phyloP scores from a whole-genome alignment of 2,797 vertebrate species.

The Platyrinchus mystaceus region DNA sequence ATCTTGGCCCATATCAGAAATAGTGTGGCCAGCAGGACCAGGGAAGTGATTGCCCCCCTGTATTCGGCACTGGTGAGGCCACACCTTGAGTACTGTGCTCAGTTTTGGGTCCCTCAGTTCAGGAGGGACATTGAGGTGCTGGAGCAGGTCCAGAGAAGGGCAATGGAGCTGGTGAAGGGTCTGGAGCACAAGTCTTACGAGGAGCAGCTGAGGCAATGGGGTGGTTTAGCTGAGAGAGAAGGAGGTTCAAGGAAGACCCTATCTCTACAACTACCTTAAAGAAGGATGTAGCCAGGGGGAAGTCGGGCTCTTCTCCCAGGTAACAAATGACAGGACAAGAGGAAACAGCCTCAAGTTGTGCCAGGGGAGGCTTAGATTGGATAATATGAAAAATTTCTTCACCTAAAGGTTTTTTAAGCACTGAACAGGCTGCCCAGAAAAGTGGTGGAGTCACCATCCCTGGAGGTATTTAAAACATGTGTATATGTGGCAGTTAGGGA shows the following conservation, averaged over 20 bases:
- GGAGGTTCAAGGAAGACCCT: neutral
- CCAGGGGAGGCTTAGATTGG: neutral
- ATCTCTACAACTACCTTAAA: neutral
- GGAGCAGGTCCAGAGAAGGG: neutral
- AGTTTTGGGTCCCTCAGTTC: neutral
- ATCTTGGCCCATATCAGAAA: rapidly evolving
- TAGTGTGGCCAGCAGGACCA: neutral
- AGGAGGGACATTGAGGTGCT: neutral
- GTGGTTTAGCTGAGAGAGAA: neutral
- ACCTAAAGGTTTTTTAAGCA: neutral
- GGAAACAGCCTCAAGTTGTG: neutral
- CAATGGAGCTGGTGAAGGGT: neutral
- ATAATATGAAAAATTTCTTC: neutral
- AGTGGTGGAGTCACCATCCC: neutral
- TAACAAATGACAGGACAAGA: neutral
- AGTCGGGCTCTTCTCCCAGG: rapidly evolving
- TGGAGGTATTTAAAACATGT: neutral
- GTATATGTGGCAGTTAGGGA: neutral
- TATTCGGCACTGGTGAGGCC: neutral
- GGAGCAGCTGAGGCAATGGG: neutral
- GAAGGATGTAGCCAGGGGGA: neutral
- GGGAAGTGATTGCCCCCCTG: neutral
- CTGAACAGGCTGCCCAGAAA: neutral
- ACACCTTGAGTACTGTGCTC: neutral
- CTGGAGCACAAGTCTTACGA: neutral